A percentile compares a stretch with the other conserved stretches of the same genome.
phyloP scores from a whole-genome alignment of 2,113 vertebrate genomes.

The Pyxicephalus adspersus region DNA sequence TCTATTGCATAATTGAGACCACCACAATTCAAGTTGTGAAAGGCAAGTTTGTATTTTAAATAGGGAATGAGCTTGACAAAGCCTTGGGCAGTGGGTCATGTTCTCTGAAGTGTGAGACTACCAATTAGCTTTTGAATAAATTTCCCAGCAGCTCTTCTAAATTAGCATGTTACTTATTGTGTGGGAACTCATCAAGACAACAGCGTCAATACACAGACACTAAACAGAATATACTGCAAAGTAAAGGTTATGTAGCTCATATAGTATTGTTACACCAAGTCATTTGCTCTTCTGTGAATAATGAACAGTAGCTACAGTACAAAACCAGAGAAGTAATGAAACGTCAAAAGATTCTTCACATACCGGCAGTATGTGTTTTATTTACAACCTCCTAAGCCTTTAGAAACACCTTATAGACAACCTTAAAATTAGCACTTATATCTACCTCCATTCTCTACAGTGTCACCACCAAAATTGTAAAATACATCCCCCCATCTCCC shows the following conservation, averaged over 20 bases:
- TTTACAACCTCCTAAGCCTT: no score
- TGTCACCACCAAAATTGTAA: no score
- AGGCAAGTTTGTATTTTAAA: neutral
- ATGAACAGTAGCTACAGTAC: neutral
- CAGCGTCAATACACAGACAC: neutral
- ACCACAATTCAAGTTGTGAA: neutral
- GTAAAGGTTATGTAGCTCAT: neutral
- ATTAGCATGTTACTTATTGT: slow-evolving; percentile 38
- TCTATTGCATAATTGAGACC: slow-evolving; percentile 6
- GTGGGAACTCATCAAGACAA: slow-evolving; percentile 36
- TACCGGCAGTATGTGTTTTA: no score
- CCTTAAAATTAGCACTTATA: no score
- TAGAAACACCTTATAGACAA: no score
- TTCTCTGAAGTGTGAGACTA: slow-evolving; percentile 22
- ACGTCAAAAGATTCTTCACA: no score
- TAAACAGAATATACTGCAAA: slow-evolving; percentile 9
- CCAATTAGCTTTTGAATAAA: slow-evolving; percentile 12
- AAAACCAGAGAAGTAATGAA: no score
- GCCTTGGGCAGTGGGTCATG: slow-evolving; percentile 24
- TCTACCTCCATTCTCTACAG: no score
- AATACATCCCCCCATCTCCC: no score
- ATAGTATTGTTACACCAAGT: neutral
- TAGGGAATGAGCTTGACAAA: slow-evolving; percentile 7
- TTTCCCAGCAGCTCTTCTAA: slow-evolving; percentile 11
- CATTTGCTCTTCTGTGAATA: neutral